A percentile compares a stretch with the other conserved stretches of the same genome.
Evolutionary conservation across 2,797 vertebrate genomes (phyloP).

Genomic region (Alectoris magna): DNA sequence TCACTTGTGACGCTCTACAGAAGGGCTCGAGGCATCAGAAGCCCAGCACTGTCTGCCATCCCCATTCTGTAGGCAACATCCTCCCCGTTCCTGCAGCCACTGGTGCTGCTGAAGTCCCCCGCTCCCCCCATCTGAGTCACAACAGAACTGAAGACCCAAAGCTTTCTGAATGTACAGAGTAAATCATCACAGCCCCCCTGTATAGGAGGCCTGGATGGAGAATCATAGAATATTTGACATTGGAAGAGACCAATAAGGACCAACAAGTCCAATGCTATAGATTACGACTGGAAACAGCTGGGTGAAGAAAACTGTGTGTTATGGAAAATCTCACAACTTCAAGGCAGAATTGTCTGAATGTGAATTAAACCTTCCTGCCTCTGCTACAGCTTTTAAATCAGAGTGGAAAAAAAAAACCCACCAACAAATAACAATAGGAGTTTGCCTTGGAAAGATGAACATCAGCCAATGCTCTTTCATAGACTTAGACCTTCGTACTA

Average conservation of each 20-base stretch:
- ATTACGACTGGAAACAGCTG: background rate
- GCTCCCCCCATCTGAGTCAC: fast-evolving
- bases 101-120: background rate
- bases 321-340: background rate
- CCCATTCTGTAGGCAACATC: background rate
- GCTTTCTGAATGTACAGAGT: background rate
- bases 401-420: background rate
- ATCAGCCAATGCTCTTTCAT: no score
- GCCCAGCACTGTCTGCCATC: fast-evolving
- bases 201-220: background rate
- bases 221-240: no score
- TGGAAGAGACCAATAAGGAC: no score
- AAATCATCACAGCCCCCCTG: background rate
- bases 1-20: fast-evolving
- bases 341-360: background rate
- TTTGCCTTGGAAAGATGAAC: background rate
- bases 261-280: background rate
- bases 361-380: background rate
- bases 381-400: background rate
- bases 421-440: background rate
- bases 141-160: background rate
- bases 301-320: background rate
- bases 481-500: background rate
- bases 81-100: background rate
- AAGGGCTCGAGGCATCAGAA: background rate